Conservation (phyloP, 1,140 invertebrate genomes). For the Trachymyrmex cornetzi region DNA sequence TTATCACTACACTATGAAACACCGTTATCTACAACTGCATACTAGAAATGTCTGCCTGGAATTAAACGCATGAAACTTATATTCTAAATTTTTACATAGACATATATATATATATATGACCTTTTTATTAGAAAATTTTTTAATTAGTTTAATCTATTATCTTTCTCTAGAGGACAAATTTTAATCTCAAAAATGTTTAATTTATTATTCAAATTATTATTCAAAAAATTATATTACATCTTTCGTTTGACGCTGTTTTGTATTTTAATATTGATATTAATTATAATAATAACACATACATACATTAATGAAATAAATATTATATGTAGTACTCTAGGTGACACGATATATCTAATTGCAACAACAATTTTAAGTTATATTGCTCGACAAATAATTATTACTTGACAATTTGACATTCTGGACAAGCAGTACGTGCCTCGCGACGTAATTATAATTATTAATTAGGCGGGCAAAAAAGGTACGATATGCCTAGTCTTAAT, state of each 20-base stretch:
- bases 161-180: not conserved
- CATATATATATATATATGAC: not conserved
- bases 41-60: not conserved
- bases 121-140: not conserved
- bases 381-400: not conserved
- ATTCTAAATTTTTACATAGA: not conserved
- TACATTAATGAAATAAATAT: too few relatives aligned
- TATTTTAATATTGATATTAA: slow-evolving; percentile 7
- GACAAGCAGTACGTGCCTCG: not conserved
- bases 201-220: not conserved
- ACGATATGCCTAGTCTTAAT: slow-evolving; percentile 9
- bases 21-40: slow-evolving; percentile 20
- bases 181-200: not conserved
- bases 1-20: not conserved
- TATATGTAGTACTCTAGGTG: too few relatives aligned
- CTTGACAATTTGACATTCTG: not conserved
- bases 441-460: slow-evolving; percentile 61
- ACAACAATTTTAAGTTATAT: slow-evolving; percentile 2
- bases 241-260: not conserved
- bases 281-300: not conserved
- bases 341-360: not conserved
- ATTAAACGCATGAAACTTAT: not conserved
- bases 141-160: not conserved
- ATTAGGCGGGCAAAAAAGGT: slow-evolving; percentile 51
- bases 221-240: not conserved